These are phyloP conservation scores for Mus spretus DNA, from an alignment of 2,797 vertebrate genomes.

Conservation along the genomic window DNA sequence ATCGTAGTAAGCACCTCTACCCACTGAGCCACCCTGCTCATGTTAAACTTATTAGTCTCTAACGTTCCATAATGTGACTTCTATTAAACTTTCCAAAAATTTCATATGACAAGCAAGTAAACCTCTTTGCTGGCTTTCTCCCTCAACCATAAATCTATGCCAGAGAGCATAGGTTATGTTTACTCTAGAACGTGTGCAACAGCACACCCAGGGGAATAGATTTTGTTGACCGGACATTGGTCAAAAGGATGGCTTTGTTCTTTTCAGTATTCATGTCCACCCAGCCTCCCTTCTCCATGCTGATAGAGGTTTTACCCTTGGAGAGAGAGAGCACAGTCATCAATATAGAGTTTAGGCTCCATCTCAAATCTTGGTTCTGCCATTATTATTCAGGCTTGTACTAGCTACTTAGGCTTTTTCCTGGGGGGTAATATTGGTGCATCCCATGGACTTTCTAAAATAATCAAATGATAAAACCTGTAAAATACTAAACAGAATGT, in stretches of 20 bases:
- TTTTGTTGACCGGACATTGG: background rate
- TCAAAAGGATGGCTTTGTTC: background rate
- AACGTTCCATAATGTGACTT: conserved; percentile 35
- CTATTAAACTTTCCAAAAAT: background rate
- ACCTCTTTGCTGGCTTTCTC: background rate
- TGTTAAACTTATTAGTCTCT: conserved; percentile 1
- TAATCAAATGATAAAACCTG: background rate
- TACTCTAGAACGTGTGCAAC: background rate
- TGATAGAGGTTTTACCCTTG: no score
- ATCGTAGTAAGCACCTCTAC: background rate
- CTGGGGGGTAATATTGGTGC: background rate
- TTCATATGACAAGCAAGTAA: conserved; percentile 20
- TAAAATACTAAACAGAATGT: background rate
- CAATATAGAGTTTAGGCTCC: background rate
- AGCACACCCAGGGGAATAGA: background rate
- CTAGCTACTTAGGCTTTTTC: background rate
- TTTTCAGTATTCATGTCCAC: background rate
- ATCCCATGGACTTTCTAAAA: background rate
- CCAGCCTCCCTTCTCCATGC: background rate
- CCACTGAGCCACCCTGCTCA: background rate
- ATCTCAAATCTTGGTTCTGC: conserved; percentile 13
- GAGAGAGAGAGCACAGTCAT: background rate
- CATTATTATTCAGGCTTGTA: background rate
- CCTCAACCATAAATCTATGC: background rate
- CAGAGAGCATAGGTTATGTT: background rate